Percentiles rank a stretch among this genome's conserved stretches.
Evolutionary conservation across 2,888 invertebrate species (phyloP).

Genomic region (Nomada lathburiana): DNA sequence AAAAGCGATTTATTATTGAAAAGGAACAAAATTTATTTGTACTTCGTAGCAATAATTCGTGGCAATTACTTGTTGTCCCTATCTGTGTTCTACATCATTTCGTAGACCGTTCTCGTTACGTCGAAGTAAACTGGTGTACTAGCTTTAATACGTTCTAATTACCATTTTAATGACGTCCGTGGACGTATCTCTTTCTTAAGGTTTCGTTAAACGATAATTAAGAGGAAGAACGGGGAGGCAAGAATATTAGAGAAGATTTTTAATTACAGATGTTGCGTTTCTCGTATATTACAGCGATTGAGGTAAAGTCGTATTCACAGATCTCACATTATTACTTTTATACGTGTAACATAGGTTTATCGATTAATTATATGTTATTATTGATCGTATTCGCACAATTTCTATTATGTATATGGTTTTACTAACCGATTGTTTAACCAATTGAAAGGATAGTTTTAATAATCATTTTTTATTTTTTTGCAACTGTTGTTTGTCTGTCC

Average conservation of each 20-base stretch:
- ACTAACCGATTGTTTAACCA: slow-evolving; percentile 76
- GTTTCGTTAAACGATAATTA: slow-evolving; percentile 7
- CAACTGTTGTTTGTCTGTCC: slow-evolving; percentile 74
- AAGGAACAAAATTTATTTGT: slow-evolving; percentile 20
- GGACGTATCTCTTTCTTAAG: slow-evolving; percentile 21
- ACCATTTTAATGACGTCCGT: slow-evolving; percentile 1
- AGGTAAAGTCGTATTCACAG: slow-evolving; percentile 81
- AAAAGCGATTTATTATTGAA: slow-evolving; percentile 17
- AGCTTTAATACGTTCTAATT: slow-evolving; percentile 58
- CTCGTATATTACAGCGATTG: slow-evolving; percentile 65
- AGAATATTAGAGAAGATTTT: slow-evolving; percentile 10
- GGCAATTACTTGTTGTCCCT: slow-evolving; percentile 18
- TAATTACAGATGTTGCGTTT: slow-evolving; percentile 50
- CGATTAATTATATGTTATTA: slow-evolving; percentile 71
- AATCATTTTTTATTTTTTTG: slow-evolving; percentile 77
- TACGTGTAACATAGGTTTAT: slow-evolving; percentile 71
- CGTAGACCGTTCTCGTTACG: slow-evolving; percentile 39
- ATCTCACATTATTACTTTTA: slow-evolving; percentile 77
- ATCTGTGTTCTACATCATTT: slow-evolving; percentile 35
- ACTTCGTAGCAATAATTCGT: slow-evolving; percentile 22
- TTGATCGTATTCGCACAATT: slow-evolving; percentile 76
- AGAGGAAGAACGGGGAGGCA: slow-evolving; percentile 2
- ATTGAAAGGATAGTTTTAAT: slow-evolving; percentile 78
- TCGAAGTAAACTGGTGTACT: slow-evolving; percentile 40
- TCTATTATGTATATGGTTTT: slow-evolving; percentile 72